Evolutionary conservation across 2,888 invertebrate genomes (phyloP).

Genomic region (Drosophila cognata): DNA sequence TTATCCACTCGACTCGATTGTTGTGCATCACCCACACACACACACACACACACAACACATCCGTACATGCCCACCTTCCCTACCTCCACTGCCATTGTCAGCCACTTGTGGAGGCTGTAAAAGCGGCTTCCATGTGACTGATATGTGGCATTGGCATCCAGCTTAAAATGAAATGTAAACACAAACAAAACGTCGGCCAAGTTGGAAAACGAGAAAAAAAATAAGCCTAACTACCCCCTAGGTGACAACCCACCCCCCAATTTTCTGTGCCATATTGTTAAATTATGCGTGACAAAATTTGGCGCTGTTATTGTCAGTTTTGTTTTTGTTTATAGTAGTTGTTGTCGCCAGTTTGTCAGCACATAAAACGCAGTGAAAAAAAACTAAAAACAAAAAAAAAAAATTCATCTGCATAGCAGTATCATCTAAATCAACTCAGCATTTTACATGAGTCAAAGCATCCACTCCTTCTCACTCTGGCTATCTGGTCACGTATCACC

Average conservation of each 20-base stretch:
- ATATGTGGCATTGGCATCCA: slow-evolving; percentile 66
- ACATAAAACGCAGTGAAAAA: slow-evolving; percentile 66
- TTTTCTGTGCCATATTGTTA: slow-evolving; percentile 47
- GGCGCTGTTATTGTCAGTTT: slow-evolving; percentile 23
- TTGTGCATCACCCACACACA: slow-evolving; percentile 28
- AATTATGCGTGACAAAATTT: slow-evolving; percentile 65
- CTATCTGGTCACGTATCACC: slow-evolving; percentile 41
- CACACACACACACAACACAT: not conserved
- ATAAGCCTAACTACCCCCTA: slow-evolving; percentile 5
- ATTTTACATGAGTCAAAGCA: slow-evolving; percentile 12
- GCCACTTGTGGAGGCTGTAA: slow-evolving; percentile 39
- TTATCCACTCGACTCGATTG: slow-evolving; percentile 42
- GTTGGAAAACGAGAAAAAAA: not conserved
- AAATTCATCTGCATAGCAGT: slow-evolving; percentile 64
- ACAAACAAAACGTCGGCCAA: slow-evolving; percentile 37
- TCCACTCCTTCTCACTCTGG: slow-evolving; percentile 8
- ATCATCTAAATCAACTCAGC: slow-evolving; percentile 71
- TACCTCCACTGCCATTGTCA: not conserved
- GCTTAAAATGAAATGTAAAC: slow-evolving; percentile 78
- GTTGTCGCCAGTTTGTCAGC: slow-evolving; percentile 64
- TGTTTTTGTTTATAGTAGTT: slow-evolving; percentile 23
- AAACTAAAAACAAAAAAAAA: slow-evolving; percentile 35
- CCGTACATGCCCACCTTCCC: not conserved
- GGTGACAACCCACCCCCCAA: not conserved
- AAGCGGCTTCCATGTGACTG: slow-evolving; percentile 75